Evolutionary conservation across 2,797 vertebrate genomes (phyloP).

Genomic region (Knipowitschia caucasica): DNA sequence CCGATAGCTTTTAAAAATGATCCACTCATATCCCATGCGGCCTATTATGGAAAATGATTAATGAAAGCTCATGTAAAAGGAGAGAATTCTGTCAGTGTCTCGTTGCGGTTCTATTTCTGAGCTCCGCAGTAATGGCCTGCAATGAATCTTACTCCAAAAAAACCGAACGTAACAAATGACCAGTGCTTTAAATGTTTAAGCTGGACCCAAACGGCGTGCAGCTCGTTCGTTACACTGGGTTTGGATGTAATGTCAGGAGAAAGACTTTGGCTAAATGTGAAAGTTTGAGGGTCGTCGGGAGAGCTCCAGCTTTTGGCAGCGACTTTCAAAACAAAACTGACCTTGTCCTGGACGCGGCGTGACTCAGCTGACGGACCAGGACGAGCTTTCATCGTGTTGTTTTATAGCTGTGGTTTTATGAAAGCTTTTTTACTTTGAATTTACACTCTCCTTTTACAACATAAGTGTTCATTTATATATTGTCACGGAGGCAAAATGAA

Average conservation of each 20-base stretch:
- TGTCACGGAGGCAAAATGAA: too few relatives aligned
- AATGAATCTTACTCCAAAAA: constrained; percentile 47
- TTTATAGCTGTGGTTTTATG: neutral
- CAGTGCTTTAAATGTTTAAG: constrained; percentile 8
- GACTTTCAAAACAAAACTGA: constrained; percentile 36
- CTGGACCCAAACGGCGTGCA: constrained; percentile 18
- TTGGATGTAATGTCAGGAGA: constrained; percentile 12
- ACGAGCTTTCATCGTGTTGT: constrained; percentile 17
- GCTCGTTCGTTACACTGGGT: neutral
- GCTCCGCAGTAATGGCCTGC: constrained; percentile 40
- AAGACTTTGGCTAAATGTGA: constrained; percentile 39
- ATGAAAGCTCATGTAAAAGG: constrained; percentile 59
- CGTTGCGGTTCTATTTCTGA: constrained; percentile 44
- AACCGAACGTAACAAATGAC: constrained; percentile 30
- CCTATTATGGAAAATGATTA: neutral
- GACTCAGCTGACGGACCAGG: constrained; percentile 29
- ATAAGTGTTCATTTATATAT: too few relatives aligned
- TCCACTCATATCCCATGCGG: too few relatives aligned
- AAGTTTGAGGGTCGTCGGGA: constrained; percentile 35
- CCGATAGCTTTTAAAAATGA: neutral
- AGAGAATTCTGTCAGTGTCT: constrained; percentile 57
- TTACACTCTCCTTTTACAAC: too few relatives aligned
- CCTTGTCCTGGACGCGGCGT: constrained; percentile 30
- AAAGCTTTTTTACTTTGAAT: too few relatives aligned
- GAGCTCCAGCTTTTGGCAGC: constrained; percentile 24